These are phyloP conservation scores for Microctonus hyperodae DNA, from an alignment of 2,888 invertebrate species.

Conservation along the genomic window DNA sequence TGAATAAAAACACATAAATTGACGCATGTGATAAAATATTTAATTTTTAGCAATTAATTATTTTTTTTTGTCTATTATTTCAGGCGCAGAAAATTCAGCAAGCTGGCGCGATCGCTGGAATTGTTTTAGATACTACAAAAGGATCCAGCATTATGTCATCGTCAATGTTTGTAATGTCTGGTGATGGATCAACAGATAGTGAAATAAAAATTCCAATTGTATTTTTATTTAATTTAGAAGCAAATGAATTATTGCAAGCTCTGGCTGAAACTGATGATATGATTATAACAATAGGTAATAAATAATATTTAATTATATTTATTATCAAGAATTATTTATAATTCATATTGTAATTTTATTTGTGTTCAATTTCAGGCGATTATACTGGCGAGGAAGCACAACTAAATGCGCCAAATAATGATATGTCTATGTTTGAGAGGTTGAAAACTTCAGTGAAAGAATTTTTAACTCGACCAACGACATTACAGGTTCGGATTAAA, in stretches of 20 bases:
- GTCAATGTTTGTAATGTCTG: constrained; percentile 95
- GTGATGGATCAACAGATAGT: constrained; percentile 77
- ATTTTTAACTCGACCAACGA: constrained; percentile 53
- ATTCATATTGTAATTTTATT: no score
- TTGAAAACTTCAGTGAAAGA: constrained; percentile 57
- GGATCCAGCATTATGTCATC: constrained; percentile 78
- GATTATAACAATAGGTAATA: constrained; percentile 54
- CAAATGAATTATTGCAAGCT: constrained; percentile 71
- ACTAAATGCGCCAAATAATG: constrained; percentile 56
- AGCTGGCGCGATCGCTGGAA: constrained; percentile 83
- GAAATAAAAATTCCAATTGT: constrained; percentile 91
- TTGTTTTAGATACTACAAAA: constrained; percentile 84
- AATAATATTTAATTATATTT: not conserved
- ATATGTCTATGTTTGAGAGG: constrained; percentile 57
- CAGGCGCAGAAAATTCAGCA: constrained; percentile 80
- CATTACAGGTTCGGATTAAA: constrained; percentile 55
- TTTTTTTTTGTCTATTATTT: constrained; percentile 27
- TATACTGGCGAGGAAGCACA: constrained; percentile 53
- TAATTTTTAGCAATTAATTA: not conserved
- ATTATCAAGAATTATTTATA: not conserved
- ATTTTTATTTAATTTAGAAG: constrained; percentile 85
- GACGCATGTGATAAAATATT: not conserved
- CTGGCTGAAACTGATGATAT: constrained; percentile 57
- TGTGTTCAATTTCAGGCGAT: constrained; percentile 43
- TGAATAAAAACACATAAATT: not conserved